These are phyloP conservation scores for Myotis davidii DNA, from an alignment of 2,113 vertebrate species.

Conservation along the genomic window DNA sequence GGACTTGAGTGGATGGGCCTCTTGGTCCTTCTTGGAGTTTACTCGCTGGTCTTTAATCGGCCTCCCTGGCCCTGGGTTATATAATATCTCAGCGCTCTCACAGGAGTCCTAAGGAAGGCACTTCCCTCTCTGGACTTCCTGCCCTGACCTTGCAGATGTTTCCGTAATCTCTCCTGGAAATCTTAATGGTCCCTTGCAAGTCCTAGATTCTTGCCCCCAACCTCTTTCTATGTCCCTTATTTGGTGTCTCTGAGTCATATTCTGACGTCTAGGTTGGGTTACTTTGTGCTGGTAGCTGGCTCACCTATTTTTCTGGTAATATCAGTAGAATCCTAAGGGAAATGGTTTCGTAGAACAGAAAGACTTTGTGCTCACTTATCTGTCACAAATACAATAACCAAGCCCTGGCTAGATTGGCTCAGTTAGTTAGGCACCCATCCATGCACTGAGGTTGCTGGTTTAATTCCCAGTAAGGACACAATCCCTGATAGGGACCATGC, in stretches of 20 bases:
- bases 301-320: background rate
- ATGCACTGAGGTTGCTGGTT: no score
- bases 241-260: background rate
- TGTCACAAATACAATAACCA: background rate
- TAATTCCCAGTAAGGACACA: no score
- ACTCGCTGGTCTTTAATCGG: background rate
- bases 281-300: background rate
- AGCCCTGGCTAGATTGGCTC: no score
- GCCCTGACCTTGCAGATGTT: slow-evolving; percentile 53
- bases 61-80: background rate
- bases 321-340: background rate
- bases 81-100: background rate
- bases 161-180: slow-evolving; percentile 53
- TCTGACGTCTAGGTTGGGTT: background rate
- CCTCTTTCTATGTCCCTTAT: background rate
- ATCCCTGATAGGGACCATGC: no score
- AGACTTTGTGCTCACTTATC: background rate
- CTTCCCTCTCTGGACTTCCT: slow-evolving; percentile 15
- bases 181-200: background rate
- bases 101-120: background rate
- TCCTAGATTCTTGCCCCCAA: background rate
- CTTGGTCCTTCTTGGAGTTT: background rate
- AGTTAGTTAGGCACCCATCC: no score
- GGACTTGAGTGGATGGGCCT: background rate
- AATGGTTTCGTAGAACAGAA: background rate